Base-by-base conservation (phyloP, 2,888 invertebrate species). In the Pachydiplax longipennis region DNA sequence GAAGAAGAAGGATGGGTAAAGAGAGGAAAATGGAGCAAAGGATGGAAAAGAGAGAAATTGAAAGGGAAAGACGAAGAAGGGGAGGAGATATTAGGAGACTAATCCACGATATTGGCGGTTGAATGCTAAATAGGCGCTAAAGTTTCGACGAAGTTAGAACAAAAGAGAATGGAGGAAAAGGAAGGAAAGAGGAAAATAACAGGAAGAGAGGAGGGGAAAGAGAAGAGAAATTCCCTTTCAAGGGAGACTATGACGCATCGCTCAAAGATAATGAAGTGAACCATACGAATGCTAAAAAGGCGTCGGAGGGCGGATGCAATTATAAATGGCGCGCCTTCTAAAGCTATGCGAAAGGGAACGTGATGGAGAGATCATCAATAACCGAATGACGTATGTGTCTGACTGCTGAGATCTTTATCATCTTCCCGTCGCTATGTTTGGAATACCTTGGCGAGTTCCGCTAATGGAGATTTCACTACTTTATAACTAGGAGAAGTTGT, bases 251-350 rank as follows among this genome's bases (percentile, higher is more conserved):
- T 83, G 83, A 83, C 87, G 87, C 87, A 87, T 87, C 61, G 87
- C 87, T 61, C 87, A 40, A 87, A 87, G 87, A 87, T 87, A 87
- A 87, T 87, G 87, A 87, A 87, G 87, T 61, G 40, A 61, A 61
- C 65, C 61, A 61, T 35, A 40, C 87, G 87, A 87, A 87, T 87
- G 87, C 87, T 87, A 87, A 87, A 87, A 87, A 87, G 87, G 87
- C 61, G 58, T 61, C 61, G 82, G 53, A 35, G 58, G 35, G 53
- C 18, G 83, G 83, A 58, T 61, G 87, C 87, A 87, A 87, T 87
- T 87, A 87, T 87, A 87, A 87, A 87, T 65, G 87, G 83, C 53
- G 53, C 22, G 58, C 87, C 87, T 31, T 87, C 87, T 61, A 65
- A 87, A 58, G 53, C 53, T 25, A 61, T 31, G 35, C 6, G 61